Evolutionary conservation across 2,113 vertebrate species (phyloP).

Genomic region (Myanophis thanlyinensis): DNA sequence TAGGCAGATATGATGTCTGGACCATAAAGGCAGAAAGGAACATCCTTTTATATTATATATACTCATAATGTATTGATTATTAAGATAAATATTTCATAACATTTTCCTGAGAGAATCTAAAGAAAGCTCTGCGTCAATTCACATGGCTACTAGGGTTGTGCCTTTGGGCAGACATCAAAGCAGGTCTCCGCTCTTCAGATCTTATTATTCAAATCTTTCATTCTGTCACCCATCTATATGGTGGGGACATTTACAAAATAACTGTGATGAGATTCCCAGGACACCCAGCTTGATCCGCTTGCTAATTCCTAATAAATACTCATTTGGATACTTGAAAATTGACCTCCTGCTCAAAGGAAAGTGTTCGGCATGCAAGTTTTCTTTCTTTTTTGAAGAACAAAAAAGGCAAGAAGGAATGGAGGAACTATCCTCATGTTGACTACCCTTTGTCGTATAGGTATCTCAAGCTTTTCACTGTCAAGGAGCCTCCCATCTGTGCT

Average conservation of each 20-base stretch:
- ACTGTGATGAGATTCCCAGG: background rate
- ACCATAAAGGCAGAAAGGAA: background rate
- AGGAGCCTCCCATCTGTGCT: background rate
- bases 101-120: rapidly evolving
- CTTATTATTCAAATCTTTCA: background rate
- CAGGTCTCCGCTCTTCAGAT: background rate
- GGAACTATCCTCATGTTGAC: background rate
- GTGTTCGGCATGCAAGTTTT: background rate
- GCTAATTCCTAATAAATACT: background rate
- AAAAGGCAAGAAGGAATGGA: background rate
- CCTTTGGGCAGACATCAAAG: background rate
- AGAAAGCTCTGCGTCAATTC: background rate
- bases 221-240: too few relatives aligned
- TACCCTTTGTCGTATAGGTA: background rate
- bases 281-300: background rate
- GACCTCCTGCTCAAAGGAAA: background rate
- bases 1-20: background rate
- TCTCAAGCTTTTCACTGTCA: background rate
- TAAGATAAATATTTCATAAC: background rate
- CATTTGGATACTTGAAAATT: background rate
- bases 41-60: background rate
- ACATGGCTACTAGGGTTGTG: background rate
- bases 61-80: background rate
- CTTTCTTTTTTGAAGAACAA: background rate
- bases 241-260: background rate